These are phyloP conservation scores for Pogona vitticeps DNA, from an alignment of 2,113 vertebrate species.

Conservation along the genomic window DNA sequence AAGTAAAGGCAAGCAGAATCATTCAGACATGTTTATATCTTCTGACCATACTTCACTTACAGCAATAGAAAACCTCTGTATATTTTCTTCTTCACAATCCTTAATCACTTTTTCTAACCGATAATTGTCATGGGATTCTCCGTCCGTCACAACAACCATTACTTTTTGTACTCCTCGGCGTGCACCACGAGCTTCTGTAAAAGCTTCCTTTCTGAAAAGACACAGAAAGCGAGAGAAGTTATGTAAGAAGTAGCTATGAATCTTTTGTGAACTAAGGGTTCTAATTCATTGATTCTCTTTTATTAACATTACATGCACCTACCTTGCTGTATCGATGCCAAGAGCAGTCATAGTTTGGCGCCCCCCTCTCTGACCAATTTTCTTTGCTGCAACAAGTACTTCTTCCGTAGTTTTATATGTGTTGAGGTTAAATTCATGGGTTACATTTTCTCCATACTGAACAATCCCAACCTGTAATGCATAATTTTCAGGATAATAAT, in stretches of 20 bases:
- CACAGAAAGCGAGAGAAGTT: slow-evolving; percentile 31
- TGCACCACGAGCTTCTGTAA: slow-evolving; percentile 86
- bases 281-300: neutral
- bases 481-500: neutral
- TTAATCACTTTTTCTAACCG: slow-evolving; percentile 78
- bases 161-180: slow-evolving; percentile 91
- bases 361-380: slow-evolving; percentile 85
- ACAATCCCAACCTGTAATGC: slow-evolving; percentile 92
- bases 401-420: slow-evolving; percentile 82
- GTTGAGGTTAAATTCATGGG: slow-evolving; percentile 91
- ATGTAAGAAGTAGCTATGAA: neutral
- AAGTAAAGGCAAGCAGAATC: neutral
- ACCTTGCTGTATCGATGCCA: slow-evolving; percentile 94
- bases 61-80: slow-evolving; percentile 93
- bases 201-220: slow-evolving; percentile 85
- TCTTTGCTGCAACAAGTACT: slow-evolving; percentile 76
- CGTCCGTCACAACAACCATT: slow-evolving; percentile 97
- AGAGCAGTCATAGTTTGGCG: slow-evolving; percentile 89
- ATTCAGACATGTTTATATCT: slow-evolving; percentile 22
- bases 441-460: slow-evolving; percentile 90
- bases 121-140: slow-evolving; percentile 92
- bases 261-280: neutral
- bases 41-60: slow-evolving; percentile 78
- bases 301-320: neutral
- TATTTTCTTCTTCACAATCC: slow-evolving; percentile 83